These are phyloP conservation scores for Eidolon dupreanum DNA, from an alignment of 2,797 vertebrate genomes.

Conservation along the genomic window DNA sequence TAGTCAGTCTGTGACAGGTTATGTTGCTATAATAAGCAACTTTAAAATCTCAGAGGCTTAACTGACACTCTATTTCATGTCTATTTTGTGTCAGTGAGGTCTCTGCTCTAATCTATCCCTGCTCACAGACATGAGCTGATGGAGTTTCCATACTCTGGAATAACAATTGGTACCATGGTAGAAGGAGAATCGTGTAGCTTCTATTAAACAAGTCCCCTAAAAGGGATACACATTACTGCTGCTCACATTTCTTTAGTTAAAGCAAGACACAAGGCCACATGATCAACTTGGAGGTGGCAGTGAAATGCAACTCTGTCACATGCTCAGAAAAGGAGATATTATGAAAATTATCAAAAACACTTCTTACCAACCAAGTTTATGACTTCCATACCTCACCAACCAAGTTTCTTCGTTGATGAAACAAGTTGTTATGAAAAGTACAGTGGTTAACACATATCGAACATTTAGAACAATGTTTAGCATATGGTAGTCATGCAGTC, in stretches of 20 bases:
- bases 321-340: neutral
- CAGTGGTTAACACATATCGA: neutral
- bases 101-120: neutral
- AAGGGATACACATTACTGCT: neutral
- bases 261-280: neutral
- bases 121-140: neutral
- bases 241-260: neutral
- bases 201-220: neutral
- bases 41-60: neutral
- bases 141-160: neutral
- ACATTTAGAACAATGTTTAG: neutral
- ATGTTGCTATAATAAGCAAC: neutral
- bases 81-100: neutral
- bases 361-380: neutral
- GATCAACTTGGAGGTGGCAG: neutral
- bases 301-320: neutral
- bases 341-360: neutral
- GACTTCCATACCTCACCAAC: neutral
- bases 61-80: neutral
- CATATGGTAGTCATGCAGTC: neutral
- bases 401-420: neutral
- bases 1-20: neutral
- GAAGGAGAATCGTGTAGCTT: neutral
- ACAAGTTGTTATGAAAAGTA: neutral
- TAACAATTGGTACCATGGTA: neutral